Evolutionary conservation across 2,113 vertebrate species (phyloP).

Genomic region (Carassius gibelio): DNA sequence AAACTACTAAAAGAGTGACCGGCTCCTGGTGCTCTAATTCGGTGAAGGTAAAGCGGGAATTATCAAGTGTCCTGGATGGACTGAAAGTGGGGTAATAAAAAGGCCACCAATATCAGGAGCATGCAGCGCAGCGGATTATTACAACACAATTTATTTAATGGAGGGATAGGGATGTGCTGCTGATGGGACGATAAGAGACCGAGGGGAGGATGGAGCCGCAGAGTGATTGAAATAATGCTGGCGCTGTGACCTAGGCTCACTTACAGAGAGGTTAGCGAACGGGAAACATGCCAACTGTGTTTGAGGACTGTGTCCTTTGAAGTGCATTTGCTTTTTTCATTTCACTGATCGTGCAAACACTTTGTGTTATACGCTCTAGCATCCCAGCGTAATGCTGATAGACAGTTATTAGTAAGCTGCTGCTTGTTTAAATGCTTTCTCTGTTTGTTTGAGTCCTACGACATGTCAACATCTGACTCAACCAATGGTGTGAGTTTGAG

Average conservation of each 20-base stretch:
- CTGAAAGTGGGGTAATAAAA: slow-evolving; percentile 79
- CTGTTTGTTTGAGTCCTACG: background rate
- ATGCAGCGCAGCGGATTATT: slow-evolving; percentile 76
- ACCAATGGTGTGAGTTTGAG: background rate
- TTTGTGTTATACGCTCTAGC: background rate
- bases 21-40: slow-evolving; percentile 64
- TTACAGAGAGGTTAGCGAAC: slow-evolving; percentile 61
- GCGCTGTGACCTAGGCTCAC: slow-evolving; percentile 63
- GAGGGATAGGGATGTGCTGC: slow-evolving; percentile 68
- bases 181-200: slow-evolving; percentile 58
- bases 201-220: slow-evolving; percentile 59
- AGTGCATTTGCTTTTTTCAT: slow-evolving; percentile 51
- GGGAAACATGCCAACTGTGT: slow-evolving; percentile 37
- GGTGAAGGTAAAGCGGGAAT: slow-evolving; percentile 73
- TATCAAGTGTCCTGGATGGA: slow-evolving; percentile 67
- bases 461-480: background rate
- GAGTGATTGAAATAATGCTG: slow-evolving; percentile 68
- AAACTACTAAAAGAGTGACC: slow-evolving; percentile 63
- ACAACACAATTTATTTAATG: slow-evolving; percentile 82
- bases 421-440: background rate
- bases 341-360: no score
- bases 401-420: background rate
- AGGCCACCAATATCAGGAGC: slow-evolving; percentile 74
- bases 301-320: slow-evolving; percentile 38
- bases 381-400: background rate